phyloP scores from a whole-genome alignment of 1,140 invertebrate species.

The Phthorimaea operculella region DNA sequence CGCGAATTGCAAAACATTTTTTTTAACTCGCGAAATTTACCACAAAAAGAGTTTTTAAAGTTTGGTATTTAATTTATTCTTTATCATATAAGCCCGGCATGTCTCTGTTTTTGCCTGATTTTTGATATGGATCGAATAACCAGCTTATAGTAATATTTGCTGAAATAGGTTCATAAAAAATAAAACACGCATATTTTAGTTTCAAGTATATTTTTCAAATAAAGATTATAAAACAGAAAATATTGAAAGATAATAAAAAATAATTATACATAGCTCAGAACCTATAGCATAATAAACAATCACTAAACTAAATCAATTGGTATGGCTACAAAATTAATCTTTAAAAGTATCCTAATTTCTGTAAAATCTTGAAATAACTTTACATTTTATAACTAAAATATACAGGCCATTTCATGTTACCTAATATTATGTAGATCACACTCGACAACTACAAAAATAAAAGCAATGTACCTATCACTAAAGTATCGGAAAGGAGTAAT shows the following conservation, averaged over 20 bases:
- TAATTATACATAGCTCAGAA: slow-evolving; percentile 26
- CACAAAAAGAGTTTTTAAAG: too few relatives aligned
- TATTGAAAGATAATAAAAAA: slow-evolving; percentile 49
- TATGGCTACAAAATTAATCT: slow-evolving; percentile 27
- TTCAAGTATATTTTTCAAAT: slow-evolving; percentile 60
- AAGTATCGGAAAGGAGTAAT: too few relatives aligned
- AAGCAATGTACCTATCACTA: too few relatives aligned
- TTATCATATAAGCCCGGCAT: too few relatives aligned
- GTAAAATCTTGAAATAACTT: neutral
- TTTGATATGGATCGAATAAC: too few relatives aligned
- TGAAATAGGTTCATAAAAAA: too few relatives aligned
- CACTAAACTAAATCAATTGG: slow-evolving; percentile 34
- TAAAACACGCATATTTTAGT: slow-evolving; percentile 33
- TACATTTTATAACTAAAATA: slow-evolving; percentile 32
- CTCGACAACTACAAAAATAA: slow-evolving; percentile 6
- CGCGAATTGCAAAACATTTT: too few relatives aligned
- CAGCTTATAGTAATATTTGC: too few relatives aligned
- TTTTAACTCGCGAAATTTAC: too few relatives aligned
- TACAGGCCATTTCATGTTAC: slow-evolving; percentile 49
- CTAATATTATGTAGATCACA: slow-evolving; percentile 31
- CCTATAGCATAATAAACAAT: slow-evolving; percentile 4
- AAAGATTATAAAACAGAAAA: slow-evolving; percentile 49
- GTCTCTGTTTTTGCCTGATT: too few relatives aligned
- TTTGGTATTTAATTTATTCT: too few relatives aligned
- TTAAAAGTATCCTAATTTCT: neutral